Evolutionary conservation across 1,140 invertebrate genomes (phyloP).

Genomic region (Diabrotica undecimpunctata): DNA sequence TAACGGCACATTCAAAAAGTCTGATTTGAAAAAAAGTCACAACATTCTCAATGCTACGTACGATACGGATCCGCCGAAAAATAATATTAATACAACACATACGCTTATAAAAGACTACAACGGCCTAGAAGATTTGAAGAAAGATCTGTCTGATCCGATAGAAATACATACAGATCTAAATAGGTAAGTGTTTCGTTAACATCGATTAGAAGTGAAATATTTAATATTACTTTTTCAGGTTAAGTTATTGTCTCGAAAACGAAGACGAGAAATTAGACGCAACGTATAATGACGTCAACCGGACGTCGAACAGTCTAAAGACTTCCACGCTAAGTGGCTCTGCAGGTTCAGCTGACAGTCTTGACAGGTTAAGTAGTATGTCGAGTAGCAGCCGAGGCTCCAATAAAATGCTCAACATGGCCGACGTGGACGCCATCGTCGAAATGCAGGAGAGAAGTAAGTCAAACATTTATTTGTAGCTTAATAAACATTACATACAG

Average conservation of each 20-base stretch:
- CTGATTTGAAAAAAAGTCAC: conserved; percentile 25
- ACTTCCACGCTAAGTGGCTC: conserved; percentile 27
- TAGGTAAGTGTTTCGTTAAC: too few species aligned
- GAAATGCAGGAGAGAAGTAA: conserved; percentile 42
- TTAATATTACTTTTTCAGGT: background rate
- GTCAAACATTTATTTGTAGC: conserved; percentile 14
- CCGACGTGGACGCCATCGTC: conserved; percentile 41
- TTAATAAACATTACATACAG: too few species aligned
- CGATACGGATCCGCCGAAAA: conserved; percentile 10
- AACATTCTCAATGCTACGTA: conserved; percentile 26
- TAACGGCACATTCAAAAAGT: conserved; percentile 30
- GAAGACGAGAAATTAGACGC: conserved; percentile 9
- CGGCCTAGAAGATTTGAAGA: conserved; percentile 27
- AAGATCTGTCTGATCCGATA: conserved; percentile 17
- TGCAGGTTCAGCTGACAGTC: conserved; percentile 42
- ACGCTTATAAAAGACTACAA: conserved; percentile 20
- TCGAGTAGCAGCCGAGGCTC: conserved; percentile 39
- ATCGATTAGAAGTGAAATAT: too few species aligned
- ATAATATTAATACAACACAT: conserved; percentile 20
- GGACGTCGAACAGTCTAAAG: conserved; percentile 14
- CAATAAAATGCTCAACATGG: conserved; percentile 41
- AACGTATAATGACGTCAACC: background rate
- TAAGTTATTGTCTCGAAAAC: conserved; percentile 24
- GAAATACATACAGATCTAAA: conserved; percentile 27
- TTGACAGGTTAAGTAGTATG: conserved; percentile 40